Evolutionary conservation across 2,888 invertebrate genomes (phyloP).

Genomic region (Diaphora mendica): DNA sequence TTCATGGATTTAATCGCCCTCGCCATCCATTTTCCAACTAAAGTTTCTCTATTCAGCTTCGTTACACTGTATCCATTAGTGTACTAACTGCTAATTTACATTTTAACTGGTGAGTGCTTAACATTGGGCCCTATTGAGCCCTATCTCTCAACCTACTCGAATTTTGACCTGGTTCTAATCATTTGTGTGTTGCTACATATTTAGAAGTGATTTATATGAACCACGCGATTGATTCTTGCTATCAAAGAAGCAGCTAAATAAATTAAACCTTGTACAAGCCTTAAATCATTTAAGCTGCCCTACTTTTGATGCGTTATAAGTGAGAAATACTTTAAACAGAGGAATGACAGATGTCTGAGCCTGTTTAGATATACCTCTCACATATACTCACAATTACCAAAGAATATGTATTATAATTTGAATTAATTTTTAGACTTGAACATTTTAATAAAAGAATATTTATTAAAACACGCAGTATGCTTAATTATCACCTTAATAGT

Average conservation of each 20-base stretch:
- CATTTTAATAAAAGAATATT: no score
- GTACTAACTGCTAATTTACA: slow-evolving; percentile 44
- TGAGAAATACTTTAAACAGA: neutral
- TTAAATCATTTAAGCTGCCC: slow-evolving; percentile 31
- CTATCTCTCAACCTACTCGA: slow-evolving; percentile 63
- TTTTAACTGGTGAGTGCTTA: slow-evolving; percentile 35
- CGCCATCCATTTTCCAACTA: slow-evolving; percentile 24
- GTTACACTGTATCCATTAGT: slow-evolving; percentile 44
- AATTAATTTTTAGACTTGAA: no score
- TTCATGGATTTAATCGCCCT: slow-evolving; percentile 23
- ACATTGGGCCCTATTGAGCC: slow-evolving; percentile 54
- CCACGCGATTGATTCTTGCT: slow-evolving; percentile 47
- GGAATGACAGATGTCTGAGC: neutral
- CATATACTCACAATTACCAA: neutral
- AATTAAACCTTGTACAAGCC: slow-evolving; percentile 13
- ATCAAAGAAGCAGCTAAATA: slow-evolving; percentile 25
- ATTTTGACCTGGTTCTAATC: slow-evolving; percentile 62
- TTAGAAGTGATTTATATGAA: slow-evolving; percentile 56
- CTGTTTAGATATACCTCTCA: neutral
- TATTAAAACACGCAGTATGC: no score
- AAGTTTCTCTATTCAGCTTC: slow-evolving; percentile 35
- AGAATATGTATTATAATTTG: no score
- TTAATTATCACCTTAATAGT: no score
- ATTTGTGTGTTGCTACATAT: slow-evolving; percentile 57
- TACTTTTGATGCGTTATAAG: slow-evolving; percentile 24